Evolutionary conservation across 2,888 invertebrate genomes (phyloP).

Genomic region (Polymixis lichenea): DNA sequence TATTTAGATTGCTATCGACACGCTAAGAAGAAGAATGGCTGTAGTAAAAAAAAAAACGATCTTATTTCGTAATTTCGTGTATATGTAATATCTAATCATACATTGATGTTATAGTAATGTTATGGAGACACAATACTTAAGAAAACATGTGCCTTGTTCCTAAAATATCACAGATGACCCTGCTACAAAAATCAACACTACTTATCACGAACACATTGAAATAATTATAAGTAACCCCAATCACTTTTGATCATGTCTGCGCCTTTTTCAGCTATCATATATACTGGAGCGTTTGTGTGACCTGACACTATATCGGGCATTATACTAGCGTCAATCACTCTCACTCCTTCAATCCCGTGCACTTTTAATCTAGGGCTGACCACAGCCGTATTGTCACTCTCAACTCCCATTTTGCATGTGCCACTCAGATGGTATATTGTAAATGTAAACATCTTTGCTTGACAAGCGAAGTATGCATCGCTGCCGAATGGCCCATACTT

Average conservation of each 20-base stretch:
- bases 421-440: constrained; percentile 93
- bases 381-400: constrained; percentile 90
- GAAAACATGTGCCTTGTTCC: not conserved
- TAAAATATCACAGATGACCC: constrained; percentile 39
- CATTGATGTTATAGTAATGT: not conserved
- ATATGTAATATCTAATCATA: not conserved
- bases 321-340: constrained; percentile 95
- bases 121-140: not conserved
- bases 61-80: not conserved
- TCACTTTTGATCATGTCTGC: constrained; percentile 93
- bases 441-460: constrained; percentile 92
- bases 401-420: constrained; percentile 92
- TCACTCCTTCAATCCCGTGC: constrained; percentile 92
- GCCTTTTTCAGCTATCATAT: constrained; percentile 96
- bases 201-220: not conserved
- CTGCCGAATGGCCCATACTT: constrained; percentile 89
- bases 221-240: constrained; percentile 77
- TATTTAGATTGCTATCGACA: no score
- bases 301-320: constrained; percentile 95
- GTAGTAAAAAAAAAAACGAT: constrained; percentile 15
- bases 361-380: constrained; percentile 92
- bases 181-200: not conserved
- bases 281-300: constrained; percentile 94
- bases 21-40: not conserved
- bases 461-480: constrained; percentile 93